These are phyloP conservation scores for Malacoctenus gilli DNA, from an alignment of 2,797 vertebrate genomes.

Conservation along the genomic window DNA sequence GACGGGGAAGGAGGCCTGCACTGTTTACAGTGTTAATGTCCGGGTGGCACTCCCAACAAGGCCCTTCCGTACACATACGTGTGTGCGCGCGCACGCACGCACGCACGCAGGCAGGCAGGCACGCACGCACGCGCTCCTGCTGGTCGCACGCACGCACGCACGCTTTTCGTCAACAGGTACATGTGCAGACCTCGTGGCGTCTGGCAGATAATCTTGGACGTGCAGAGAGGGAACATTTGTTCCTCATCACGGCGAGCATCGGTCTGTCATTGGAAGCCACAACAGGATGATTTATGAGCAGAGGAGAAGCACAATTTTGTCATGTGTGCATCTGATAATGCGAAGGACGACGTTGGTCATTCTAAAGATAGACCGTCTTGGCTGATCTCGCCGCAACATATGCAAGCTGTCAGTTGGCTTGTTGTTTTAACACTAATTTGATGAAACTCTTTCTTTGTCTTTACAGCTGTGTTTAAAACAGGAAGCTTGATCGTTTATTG, in stretches of 20 bases:
- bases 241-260: not conserved
- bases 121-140: conserved; percentile 9
- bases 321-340: conserved; percentile 5
- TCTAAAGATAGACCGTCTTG: too few relatives aligned
- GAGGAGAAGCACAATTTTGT: not conserved
- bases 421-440: too few relatives aligned
- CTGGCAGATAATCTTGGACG: conserved; percentile 6
- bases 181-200: not conserved
- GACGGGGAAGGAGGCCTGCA: conserved; percentile 67
- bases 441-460: not conserved
- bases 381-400: too few relatives aligned
- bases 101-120: conserved; percentile 37
- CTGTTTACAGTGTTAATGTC: conserved; percentile 80
- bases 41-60: conserved; percentile 69
- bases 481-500: not conserved
- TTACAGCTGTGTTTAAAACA: not conserved
- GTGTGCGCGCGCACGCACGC: conserved; percentile 42
- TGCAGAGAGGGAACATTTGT: not conserved
- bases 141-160: conserved; percentile 48
- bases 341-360: not conserved
- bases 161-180: conserved; percentile 49
- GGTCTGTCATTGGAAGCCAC: conserved; percentile 3
- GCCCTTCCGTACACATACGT: conserved; percentile 56
- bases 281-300: not conserved
- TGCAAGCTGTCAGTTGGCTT: too few relatives aligned